phyloP scores from a whole-genome alignment of 2,888 invertebrate genomes.

The Brachylomia viminalis region DNA sequence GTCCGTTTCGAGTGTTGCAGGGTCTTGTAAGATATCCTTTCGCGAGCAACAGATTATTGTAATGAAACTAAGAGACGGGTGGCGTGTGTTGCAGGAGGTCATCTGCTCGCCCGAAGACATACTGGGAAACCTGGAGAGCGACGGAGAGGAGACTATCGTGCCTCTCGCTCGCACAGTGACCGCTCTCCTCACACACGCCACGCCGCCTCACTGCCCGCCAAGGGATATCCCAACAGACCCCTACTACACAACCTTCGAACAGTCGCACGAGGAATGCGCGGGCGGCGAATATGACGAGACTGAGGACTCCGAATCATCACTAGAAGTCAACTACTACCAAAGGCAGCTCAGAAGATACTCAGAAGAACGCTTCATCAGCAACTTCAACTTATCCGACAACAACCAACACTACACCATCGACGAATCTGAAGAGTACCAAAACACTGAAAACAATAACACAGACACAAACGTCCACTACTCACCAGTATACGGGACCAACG shows the following conservation, averaged over 20 bases:
- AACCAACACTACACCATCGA: conserved; percentile 81
- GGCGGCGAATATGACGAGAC: conserved; percentile 68
- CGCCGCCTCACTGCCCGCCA: conserved; percentile 84
- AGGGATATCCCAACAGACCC: conserved; percentile 86
- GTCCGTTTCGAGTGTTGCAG: conserved; percentile 82
- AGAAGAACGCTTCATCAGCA: conserved; percentile 83
- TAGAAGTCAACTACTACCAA: conserved; percentile 83
- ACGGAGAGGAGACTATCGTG: conserved; percentile 68
- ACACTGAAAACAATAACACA: conserved; percentile 81
- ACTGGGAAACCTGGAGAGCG: conserved; percentile 82
- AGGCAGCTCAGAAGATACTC: conserved; percentile 76
- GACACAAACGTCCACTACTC: conserved; percentile 77
- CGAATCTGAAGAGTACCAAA: conserved; percentile 84
- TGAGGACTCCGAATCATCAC: conserved; percentile 70
- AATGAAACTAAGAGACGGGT: conserved; percentile 85
- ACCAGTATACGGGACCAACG: conserved; percentile 78
- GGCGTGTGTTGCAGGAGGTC: conserved; percentile 93
- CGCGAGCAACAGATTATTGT: conserved; percentile 75
- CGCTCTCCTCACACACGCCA: conserved; percentile 85
- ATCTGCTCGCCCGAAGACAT: conserved; percentile 92
- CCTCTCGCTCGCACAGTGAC: conserved; percentile 82
- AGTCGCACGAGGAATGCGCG: conserved; percentile 42
- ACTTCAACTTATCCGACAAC: conserved; percentile 75
- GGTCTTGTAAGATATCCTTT: conserved; percentile 83
- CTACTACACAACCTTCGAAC: conserved; percentile 63